Percentiles rank a stretch among this genome's conserved stretches.
These are phyloP conservation scores for Coturnix japonica DNA, from an alignment of 2,113 vertebrate species.

Conservation along the genomic window DNA sequence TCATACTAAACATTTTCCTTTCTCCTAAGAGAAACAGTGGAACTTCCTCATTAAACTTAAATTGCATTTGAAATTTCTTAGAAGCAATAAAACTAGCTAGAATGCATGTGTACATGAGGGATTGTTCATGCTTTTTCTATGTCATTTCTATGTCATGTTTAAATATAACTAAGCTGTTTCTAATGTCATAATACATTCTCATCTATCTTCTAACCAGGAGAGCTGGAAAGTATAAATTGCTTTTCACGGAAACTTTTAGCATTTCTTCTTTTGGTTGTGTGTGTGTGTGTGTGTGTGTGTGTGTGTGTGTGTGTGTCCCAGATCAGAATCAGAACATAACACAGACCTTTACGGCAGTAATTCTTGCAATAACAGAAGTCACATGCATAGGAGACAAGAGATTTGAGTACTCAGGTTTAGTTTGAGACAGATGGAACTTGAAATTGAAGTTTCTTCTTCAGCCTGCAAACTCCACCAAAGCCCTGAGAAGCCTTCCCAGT, in stretches of 20 bases:
- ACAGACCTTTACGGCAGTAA: background rate
- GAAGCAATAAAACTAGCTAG: background rate
- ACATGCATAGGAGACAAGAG: rapidly evolving
- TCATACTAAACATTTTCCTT: background rate
- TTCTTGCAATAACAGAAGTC: background rate
- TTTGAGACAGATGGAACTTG: background rate
- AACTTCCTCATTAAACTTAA: background rate
- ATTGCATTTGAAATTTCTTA: background rate
- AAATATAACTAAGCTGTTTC: background rate
- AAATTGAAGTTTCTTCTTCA: background rate
- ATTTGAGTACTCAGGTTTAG: background rate
- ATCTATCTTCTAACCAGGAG: background rate
- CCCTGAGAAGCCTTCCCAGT: background rate
- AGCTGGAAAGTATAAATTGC: background rate
- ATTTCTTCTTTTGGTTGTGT: background rate
- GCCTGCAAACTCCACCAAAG: background rate
- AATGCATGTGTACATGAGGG: background rate
- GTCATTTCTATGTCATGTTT: background rate
- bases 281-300: too few species aligned
- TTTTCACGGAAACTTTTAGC: background rate
- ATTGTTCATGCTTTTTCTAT: background rate
- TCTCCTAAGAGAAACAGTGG: background rate
- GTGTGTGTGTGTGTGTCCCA: background rate
- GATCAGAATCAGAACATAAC: background rate
- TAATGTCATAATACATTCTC: background rate